A percentile compares a stretch with the other conserved stretches of the same genome.
Conservation (phyloP, 2,888 invertebrate species). For the Malthinus flaveolus region DNA sequence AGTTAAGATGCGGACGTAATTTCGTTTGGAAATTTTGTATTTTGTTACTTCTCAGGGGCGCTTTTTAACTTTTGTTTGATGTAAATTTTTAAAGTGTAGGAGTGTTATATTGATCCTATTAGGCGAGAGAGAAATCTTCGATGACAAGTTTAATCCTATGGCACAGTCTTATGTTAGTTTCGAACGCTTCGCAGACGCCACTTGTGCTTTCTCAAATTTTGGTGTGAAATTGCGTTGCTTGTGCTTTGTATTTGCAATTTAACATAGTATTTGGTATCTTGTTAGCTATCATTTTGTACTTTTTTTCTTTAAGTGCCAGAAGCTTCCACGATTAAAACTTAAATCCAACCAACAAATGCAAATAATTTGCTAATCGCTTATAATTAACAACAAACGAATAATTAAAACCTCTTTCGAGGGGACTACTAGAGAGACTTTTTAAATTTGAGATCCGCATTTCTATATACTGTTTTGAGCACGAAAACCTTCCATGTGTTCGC, state of each 20-base stretch:
- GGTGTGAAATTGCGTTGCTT: slow-evolving; percentile 12
- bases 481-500: too few species aligned
- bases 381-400: too few species aligned
- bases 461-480: too few species aligned
- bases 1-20: not conserved
- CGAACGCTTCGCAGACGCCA: slow-evolving; percentile 20
- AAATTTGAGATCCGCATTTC: too few species aligned
- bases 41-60: not conserved
- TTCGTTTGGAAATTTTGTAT: not conserved
- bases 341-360: too few species aligned
- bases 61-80: too few species aligned
- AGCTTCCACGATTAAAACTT: too few species aligned
- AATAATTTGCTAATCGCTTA: too few species aligned
- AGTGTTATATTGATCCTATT: slow-evolving; percentile 36
- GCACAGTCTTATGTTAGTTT: slow-evolving; percentile 26
- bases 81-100: slow-evolving; percentile 26
- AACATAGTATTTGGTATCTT: slow-evolving; percentile 11
- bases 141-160: slow-evolving; percentile 35
- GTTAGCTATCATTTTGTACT: not conserved
- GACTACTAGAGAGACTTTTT: too few species aligned
- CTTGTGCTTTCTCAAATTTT: slow-evolving; percentile 29
- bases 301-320: too few species aligned
- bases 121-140: slow-evolving; percentile 30
- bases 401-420: too few species aligned
- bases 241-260: slow-evolving; percentile 18